A percentile compares a stretch with the other conserved stretches of the same genome.
Conservation (phyloP, 2,797 vertebrate species). For the Remorina albescens region DNA sequence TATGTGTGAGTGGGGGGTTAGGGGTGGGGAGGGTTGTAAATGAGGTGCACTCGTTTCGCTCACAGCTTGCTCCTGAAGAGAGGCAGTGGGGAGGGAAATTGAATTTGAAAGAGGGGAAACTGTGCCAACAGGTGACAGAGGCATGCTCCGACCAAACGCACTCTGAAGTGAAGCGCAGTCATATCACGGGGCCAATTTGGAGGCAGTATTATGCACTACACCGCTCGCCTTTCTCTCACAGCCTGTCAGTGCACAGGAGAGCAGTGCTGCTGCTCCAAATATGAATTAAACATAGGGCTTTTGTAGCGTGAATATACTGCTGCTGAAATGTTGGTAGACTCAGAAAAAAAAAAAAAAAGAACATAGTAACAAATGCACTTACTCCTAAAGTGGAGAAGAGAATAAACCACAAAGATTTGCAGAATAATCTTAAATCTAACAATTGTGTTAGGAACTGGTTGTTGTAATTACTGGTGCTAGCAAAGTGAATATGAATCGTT, state of each 20-base stretch:
- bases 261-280: conserved; percentile 66
- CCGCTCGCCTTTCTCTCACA: conserved; percentile 69
- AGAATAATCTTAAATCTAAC: conserved; percentile 34
- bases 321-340: conserved; percentile 72
- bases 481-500: not conserved
- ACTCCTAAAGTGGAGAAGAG: conserved; percentile 34
- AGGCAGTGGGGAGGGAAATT: conserved; percentile 78
- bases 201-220: conserved; percentile 79
- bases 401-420: conserved; percentile 8
- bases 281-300: conserved; percentile 82
- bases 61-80: conserved; percentile 77
- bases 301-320: conserved; percentile 74
- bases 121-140: conserved; percentile 84
- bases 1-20: not conserved
- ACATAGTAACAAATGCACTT: conserved; percentile 47
- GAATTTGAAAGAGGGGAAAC: conserved; percentile 80
- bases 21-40: conserved; percentile 60
- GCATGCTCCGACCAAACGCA: conserved; percentile 74
- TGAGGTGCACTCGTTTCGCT: conserved; percentile 75
- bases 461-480: conserved; percentile 1
- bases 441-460: conserved; percentile 20
- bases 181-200: conserved; percentile 82
- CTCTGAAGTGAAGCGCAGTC: conserved; percentile 79
- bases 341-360: conserved; percentile 47
- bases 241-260: conserved; percentile 76